These are phyloP conservation scores for Limosa lapponica DNA, from an alignment of 2,797 vertebrate genomes.

Conservation along the genomic window DNA sequence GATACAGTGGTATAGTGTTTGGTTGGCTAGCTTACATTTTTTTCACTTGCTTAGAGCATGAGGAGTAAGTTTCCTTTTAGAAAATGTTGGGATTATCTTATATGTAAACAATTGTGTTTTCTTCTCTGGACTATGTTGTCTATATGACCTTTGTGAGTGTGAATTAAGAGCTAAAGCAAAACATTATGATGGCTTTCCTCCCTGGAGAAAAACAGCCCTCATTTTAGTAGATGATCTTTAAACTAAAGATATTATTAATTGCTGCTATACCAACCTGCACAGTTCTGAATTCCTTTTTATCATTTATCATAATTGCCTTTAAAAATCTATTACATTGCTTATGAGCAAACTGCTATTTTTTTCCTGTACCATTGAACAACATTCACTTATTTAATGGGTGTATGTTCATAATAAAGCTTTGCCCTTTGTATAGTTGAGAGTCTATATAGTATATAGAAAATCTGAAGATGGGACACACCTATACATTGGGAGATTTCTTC, in stretches of 20 bases:
- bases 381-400: rapidly evolving
- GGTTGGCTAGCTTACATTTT: neutral
- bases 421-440: neutral
- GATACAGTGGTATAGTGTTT: neutral
- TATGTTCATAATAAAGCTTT: neutral
- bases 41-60: neutral
- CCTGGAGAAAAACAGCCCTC: neutral
- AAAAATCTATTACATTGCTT: neutral
- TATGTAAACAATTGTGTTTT: neutral
- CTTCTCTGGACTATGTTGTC: neutral
- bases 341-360: neutral
- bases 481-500: neutral
- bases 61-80: neutral
- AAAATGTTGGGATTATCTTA: neutral
- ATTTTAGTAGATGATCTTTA: neutral
- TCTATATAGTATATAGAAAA: neutral
- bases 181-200: neutral
- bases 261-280: neutral
- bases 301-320: neutral
- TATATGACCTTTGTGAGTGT: neutral
- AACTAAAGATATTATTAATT: neutral
- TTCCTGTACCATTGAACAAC: neutral
- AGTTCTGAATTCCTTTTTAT: neutral
- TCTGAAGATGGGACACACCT: neutral
- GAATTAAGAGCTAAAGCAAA: neutral